These are phyloP conservation scores for Chironomus tepperi DNA, from an alignment of 1,140 invertebrate genomes.

Conservation along the genomic window DNA sequence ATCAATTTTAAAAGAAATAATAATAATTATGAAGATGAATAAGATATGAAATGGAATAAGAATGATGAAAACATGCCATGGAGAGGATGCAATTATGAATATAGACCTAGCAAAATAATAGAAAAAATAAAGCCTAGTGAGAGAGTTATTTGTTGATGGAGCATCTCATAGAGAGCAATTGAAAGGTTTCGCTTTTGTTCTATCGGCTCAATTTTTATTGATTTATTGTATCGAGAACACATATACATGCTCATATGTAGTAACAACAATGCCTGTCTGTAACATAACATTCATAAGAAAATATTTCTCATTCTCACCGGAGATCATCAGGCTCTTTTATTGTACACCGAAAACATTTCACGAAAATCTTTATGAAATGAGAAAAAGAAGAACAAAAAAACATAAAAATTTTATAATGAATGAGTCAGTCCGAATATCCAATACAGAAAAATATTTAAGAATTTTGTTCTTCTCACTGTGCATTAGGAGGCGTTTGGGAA, in stretches of 20 bases:
- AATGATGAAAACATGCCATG: too few species aligned
- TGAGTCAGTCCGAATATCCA: neutral
- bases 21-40: too few species aligned
- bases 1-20: too few species aligned
- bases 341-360: neutral
- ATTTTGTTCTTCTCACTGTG: neutral
- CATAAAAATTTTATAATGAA: constrained; percentile 6
- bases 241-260: neutral
- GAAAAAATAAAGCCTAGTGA: neutral
- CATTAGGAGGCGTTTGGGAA: neutral
- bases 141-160: constrained; percentile 1
- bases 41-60: too few species aligned
- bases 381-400: neutral
- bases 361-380: neutral
- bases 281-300: neutral
- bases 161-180: neutral
- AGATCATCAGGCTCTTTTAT: neutral
- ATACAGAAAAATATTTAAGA: neutral
- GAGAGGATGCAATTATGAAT: too few species aligned
- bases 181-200: neutral
- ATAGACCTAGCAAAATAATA: too few species aligned
- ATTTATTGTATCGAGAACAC: neutral
- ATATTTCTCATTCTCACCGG: neutral
- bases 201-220: constrained; percentile 2
- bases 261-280: neutral